Conservation (phyloP, 2,888 invertebrate species). For the Elmis aenea region DNA sequence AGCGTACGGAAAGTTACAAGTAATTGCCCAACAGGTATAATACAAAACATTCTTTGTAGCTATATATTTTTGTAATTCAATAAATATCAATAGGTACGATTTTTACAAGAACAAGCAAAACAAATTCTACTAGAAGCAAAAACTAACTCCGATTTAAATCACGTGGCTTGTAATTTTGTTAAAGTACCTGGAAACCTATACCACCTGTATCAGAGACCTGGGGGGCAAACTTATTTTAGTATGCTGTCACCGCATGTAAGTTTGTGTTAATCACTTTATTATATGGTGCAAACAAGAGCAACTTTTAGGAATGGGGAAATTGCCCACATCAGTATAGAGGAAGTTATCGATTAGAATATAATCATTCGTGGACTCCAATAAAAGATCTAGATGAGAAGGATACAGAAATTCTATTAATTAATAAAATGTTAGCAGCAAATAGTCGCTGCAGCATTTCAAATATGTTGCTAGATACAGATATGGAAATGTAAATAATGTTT, state of each 20-base stretch:
- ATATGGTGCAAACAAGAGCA: slow-evolving; percentile 19
- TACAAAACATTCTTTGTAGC: slow-evolving; percentile 3
- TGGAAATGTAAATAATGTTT: slow-evolving; percentile 20
- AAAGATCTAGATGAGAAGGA: slow-evolving; percentile 41
- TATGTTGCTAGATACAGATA: slow-evolving; percentile 11
- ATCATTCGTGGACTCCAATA: slow-evolving; percentile 65
- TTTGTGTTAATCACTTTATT: slow-evolving; percentile 6
- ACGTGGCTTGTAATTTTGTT: slow-evolving; percentile 67
- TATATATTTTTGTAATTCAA: neutral
- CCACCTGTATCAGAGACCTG: slow-evolving; percentile 61
- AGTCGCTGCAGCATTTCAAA: slow-evolving; percentile 1
- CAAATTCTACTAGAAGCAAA: slow-evolving; percentile 56
- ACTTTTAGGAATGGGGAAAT: slow-evolving; percentile 63
- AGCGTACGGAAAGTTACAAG: slow-evolving; percentile 59
- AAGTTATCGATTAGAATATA: slow-evolving; percentile 62
- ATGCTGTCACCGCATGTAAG: slow-evolving; percentile 67
- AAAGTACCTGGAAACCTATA: slow-evolving; percentile 68
- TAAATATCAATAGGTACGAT: slow-evolving; percentile 49
- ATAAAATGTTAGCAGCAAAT: slow-evolving; percentile 20
- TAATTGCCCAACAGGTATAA: slow-evolving; percentile 62
- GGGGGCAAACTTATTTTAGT: slow-evolving; percentile 67
- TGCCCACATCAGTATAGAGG: slow-evolving; percentile 60
- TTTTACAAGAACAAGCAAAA: slow-evolving; percentile 61
- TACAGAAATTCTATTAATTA: slow-evolving; percentile 28
- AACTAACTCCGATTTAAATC: slow-evolving; percentile 57